Percentiles rank a stretch among this genome's conserved stretches.
Conservation (phyloP, 2,113 vertebrate genomes). For the Takifugu flavidus region DNA sequence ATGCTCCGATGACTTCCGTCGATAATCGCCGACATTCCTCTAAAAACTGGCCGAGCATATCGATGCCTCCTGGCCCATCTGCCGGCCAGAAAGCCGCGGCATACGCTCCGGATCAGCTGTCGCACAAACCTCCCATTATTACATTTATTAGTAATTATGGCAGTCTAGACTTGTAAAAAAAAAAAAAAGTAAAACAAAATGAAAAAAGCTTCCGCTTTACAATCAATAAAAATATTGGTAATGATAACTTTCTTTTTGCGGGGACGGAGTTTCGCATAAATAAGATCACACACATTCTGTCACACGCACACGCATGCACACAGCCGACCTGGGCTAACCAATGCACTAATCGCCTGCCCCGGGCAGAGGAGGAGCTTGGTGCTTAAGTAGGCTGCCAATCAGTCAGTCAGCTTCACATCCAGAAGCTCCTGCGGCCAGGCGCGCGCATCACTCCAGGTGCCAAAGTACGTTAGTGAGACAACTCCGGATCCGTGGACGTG, state of each 20-base stretch:
- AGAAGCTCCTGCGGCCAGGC: constrained; percentile 87
- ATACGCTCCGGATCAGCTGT: constrained; percentile 29
- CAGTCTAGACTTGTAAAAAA: too few relatives aligned
- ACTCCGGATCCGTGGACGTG: constrained; percentile 63
- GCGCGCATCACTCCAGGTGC: constrained; percentile 87
- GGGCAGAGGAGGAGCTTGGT: constrained; percentile 83
- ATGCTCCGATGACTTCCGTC: constrained; percentile 77
- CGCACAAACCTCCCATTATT: neutral
- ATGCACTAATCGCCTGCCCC: constrained; percentile 77
- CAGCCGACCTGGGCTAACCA: constrained; percentile 70
- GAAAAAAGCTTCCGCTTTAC: too few relatives aligned
- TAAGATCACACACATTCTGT: constrained; percentile 45
- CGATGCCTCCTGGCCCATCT: constrained; percentile 60
- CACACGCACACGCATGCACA: constrained; percentile 27
- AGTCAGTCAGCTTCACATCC: constrained; percentile 97
- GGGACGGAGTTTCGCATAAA: constrained; percentile 23
- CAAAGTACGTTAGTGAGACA: constrained; percentile 82
- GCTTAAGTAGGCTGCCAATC: constrained; percentile 95
- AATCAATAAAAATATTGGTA: neutral
- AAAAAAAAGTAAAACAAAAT: too few relatives aligned
- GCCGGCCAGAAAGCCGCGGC: constrained; percentile 38
- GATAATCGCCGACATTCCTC: constrained; percentile 73
- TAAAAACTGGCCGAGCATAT: constrained; percentile 61
- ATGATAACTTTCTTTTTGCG: too few relatives aligned
- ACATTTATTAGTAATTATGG: too few relatives aligned